Conservation (phyloP, 2,797 vertebrate species). For the Hemitrygon akajei region DNA sequence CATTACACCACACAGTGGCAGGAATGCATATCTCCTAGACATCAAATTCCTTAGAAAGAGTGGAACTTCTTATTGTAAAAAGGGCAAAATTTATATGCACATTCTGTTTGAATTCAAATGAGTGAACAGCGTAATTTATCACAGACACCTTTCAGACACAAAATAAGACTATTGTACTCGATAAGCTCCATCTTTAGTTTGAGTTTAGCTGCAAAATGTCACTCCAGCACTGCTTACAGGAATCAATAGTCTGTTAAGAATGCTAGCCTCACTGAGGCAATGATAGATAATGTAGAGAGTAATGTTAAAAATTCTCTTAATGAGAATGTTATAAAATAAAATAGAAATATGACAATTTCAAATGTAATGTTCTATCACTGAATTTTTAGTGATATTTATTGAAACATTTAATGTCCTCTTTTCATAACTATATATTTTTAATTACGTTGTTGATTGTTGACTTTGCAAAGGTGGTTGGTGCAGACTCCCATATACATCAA, state of each 20-base stretch:
- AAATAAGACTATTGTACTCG: neutral
- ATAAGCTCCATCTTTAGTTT: neutral
- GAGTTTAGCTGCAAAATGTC: neutral
- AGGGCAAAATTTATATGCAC: neutral
- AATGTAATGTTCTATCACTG: neutral
- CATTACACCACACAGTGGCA: neutral
- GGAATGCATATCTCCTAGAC: neutral
- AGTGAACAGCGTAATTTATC: neutral
- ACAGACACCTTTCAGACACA: neutral
- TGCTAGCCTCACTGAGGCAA: too few relatives aligned
- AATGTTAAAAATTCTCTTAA: neutral
- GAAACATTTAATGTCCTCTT: neutral
- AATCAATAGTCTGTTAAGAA: neutral
- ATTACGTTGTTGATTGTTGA: neutral
- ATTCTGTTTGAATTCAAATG: neutral
- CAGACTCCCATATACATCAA: too few relatives aligned
- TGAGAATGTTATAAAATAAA: neutral
- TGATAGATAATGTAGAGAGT: neutral
- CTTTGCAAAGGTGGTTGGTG: too few relatives aligned
- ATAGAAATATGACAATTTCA: neutral
- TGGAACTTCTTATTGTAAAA: neutral
- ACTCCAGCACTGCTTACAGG: neutral
- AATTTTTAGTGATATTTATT: neutral
- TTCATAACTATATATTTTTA: neutral
- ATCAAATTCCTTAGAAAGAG: neutral